Evolutionary conservation across 1,140 invertebrate species (phyloP).

Genomic region (Drosophila nikananu): DNA sequence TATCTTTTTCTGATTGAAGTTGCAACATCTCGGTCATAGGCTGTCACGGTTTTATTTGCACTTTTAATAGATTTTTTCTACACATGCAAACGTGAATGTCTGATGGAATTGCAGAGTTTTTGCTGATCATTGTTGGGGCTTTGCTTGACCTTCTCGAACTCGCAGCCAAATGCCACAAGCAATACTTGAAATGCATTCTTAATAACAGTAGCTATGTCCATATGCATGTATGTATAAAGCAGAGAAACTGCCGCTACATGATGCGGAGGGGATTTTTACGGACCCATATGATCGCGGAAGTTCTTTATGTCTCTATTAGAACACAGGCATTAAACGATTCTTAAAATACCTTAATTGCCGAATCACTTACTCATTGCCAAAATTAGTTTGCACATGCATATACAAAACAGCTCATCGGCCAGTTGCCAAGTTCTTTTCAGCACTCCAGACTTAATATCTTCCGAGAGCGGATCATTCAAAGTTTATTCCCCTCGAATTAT

Average conservation of each 20-base stretch:
- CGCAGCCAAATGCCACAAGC: slow-evolving; percentile 16
- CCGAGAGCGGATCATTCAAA: neutral
- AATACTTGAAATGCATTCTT: slow-evolving; percentile 8
- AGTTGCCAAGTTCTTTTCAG: neutral
- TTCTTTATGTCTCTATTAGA: neutral
- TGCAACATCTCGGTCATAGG: slow-evolving; percentile 19
- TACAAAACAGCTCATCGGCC: neutral
- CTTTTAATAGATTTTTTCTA: slow-evolving; percentile 22
- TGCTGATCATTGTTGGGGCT: slow-evolving; percentile 9
- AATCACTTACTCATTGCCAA: neutral
- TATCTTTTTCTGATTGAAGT: slow-evolving; percentile 1
- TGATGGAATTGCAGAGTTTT: slow-evolving; percentile 1
- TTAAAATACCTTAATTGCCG: neutral
- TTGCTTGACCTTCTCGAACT: slow-evolving; percentile 28
- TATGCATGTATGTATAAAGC: neutral
- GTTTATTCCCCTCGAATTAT: slow-evolving; percentile 27
- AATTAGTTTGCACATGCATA: neutral
- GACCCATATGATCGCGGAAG: neutral
- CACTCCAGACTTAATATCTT: slow-evolving; percentile 15
- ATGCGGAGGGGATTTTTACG: neutral
- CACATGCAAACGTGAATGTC: slow-evolving; percentile 2
- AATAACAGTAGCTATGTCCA: neutral
- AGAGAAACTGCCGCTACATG: neutral
- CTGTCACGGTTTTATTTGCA: slow-evolving; percentile 23
- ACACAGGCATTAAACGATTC: neutral